phyloP scores from a whole-genome alignment of 2,888 invertebrate genomes.

The Morpho helenor region DNA sequence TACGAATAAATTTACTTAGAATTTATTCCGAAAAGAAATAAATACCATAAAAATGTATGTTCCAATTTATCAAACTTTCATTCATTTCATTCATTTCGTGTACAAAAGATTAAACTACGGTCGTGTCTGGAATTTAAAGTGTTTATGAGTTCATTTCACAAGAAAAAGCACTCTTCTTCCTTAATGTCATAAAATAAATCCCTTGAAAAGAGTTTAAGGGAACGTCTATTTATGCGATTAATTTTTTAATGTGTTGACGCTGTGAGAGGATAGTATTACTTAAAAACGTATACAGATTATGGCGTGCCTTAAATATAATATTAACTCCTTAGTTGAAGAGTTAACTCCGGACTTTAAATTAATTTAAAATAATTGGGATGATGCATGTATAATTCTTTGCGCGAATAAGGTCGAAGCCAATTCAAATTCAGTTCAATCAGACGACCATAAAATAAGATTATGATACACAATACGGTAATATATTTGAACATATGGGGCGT shows the following conservation, averaged over 20 bases:
- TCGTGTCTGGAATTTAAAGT: neutral
- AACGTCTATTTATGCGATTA: conserved; percentile 16
- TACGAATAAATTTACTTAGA: conserved; percentile 13
- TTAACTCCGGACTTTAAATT: no score
- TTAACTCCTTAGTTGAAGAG: no score
- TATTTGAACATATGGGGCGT: no score
- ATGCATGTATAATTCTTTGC: no score
- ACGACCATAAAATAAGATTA: no score
- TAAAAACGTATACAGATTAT: neutral
- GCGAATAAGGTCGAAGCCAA: no score
- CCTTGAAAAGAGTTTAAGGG: conserved; percentile 7
- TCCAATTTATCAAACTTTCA: conserved; percentile 12
- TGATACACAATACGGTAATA: no score
- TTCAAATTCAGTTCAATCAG: no score
- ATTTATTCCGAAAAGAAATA: conserved; percentile 3
- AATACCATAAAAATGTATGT: conserved; percentile 8
- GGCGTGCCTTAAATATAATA: no score
- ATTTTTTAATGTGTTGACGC: conserved; percentile 20
- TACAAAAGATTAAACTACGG: neutral
- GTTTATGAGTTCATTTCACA: conserved; percentile 16
- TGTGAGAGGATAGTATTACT: conserved; percentile 11
- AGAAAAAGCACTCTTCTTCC: conserved; percentile 24
- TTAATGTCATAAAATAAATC: conserved; percentile 17
- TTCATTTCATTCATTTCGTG: conserved; percentile 5
- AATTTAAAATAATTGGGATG: no score